Evolutionary conservation across 2,888 invertebrate species (phyloP), one percentile per base, ranked within the genome.

Genomic region (Acholoe squamosa): DNA sequence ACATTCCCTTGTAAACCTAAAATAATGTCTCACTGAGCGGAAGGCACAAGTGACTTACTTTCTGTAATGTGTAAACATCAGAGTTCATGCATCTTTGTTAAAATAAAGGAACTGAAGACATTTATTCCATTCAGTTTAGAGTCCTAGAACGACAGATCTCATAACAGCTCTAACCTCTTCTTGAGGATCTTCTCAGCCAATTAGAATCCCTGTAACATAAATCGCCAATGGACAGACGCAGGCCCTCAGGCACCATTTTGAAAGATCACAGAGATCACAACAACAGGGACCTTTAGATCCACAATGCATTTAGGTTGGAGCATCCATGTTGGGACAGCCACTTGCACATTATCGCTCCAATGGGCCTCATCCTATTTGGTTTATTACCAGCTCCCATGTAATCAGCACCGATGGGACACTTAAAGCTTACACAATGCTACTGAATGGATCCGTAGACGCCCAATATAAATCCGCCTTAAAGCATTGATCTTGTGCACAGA

Each of bases 351-450:
- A 61, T 61, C 61, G 61, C 61, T 61, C 61, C 22, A 61, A 61
- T 61, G 61, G n/a, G 61, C n/a, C 61, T 61, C 61, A 61, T 61
- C 61, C 61, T 61, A 61, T 61, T 61, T 61, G 61, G 61, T 61
- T 19, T 61, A 61, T 61, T 61, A 61, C n/a, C 61, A 7, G 14
- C 1, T n/a, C n/a, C n/a, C 22, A 61, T 61, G 61, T 61, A 61
- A 61, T 61, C 61, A 61, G 12, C 14, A n/a, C 22, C 61, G n/a
- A 61, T 14, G 61, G n/a, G 61, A 61, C 61, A 61, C 61, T 61
- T n/a, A 7, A 61, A 19, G 22, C 61, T 61, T 61, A 61, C 19
- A 61, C 19, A 61, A 61, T 19, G 61, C 22, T n/a, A n/a, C 19
- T 61, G 61, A 61, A 61, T 61, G 61, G 61, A 61, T 43, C 19